phyloP scores from a whole-genome alignment of 2,888 invertebrate species.

The Tromatobia lineatoria region DNA sequence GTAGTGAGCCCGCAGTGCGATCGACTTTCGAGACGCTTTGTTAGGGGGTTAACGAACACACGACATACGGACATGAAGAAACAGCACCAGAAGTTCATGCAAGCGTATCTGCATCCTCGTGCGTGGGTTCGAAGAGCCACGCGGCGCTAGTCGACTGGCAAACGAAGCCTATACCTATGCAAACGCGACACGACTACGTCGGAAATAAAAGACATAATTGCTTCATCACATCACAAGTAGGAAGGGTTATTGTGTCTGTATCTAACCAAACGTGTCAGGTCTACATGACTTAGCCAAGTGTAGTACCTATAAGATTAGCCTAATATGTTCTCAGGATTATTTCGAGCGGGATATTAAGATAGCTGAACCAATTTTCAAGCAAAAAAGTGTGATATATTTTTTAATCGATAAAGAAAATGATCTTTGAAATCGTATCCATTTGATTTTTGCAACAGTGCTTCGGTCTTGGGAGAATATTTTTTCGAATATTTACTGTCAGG shows the following conservation, averaged over 20 bases:
- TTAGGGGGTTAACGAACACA: constrained; percentile 82
- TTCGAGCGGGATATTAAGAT: too few relatives aligned
- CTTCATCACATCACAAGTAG: not conserved
- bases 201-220: constrained; percentile 14
- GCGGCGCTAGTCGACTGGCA: constrained; percentile 49
- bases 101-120: constrained; percentile 43
- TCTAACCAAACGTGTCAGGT: not conserved
- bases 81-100: constrained; percentile 30
- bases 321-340: too few relatives aligned
- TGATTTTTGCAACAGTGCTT: too few relatives aligned
- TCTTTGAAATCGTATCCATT: too few relatives aligned
- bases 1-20: constrained; percentile 31
- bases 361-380: too few relatives aligned
- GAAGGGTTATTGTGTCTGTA: constrained; percentile 12
- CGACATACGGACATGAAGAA: constrained; percentile 78
- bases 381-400: too few relatives aligned
- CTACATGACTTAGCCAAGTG: not conserved
- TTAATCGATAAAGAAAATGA: too few relatives aligned
- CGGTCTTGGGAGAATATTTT: too few relatives aligned
- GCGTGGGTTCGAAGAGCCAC: constrained; percentile 42
- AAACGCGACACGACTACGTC: constrained; percentile 14
- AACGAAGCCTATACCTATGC: constrained; percentile 30
- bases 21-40: constrained; percentile 69
- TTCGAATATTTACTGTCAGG: too few relatives aligned
- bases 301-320: too few relatives aligned